Conservation (phyloP, 2,113 vertebrate genomes). For the Ursus arctos region DNA sequence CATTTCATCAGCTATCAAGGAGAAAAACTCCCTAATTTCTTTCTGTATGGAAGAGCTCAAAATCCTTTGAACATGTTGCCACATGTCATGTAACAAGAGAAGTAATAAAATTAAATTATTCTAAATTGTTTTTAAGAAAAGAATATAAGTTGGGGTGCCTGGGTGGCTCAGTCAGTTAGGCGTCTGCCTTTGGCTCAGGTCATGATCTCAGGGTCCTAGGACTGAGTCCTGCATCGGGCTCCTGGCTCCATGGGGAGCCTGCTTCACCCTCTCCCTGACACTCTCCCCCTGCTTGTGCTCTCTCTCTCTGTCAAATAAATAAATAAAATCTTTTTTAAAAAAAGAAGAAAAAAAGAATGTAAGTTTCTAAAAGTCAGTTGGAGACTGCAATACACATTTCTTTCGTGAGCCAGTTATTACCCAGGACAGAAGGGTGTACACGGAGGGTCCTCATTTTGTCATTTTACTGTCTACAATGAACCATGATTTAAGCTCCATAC, state of each 20-base stretch:
- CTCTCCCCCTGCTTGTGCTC: no score
- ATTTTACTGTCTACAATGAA: neutral
- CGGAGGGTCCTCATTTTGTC: neutral
- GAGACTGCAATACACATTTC: neutral
- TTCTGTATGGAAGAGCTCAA: neutral
- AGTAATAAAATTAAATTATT: neutral
- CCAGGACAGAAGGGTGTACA: no score
- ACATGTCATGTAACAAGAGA: neutral
- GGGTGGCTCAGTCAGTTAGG: no score
- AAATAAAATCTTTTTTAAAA: neutral
- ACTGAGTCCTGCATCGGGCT: no score
- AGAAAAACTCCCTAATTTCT: neutral
- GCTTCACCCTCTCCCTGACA: no score
- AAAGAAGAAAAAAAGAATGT: neutral
- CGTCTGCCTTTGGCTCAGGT: no score
- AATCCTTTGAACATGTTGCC: neutral
- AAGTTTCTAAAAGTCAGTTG: neutral
- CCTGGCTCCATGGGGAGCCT: no score
- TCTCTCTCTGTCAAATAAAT: no score
- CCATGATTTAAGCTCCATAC: neutral
- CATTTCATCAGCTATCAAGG: neutral
- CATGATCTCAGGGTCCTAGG: no score
- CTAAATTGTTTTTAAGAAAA: neutral
- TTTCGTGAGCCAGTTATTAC: neutral
- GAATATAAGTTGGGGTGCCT: neutral